Base-by-base conservation (phyloP, 2,113 vertebrate species). In the Cyphomyrus plagiostoma region DNA sequence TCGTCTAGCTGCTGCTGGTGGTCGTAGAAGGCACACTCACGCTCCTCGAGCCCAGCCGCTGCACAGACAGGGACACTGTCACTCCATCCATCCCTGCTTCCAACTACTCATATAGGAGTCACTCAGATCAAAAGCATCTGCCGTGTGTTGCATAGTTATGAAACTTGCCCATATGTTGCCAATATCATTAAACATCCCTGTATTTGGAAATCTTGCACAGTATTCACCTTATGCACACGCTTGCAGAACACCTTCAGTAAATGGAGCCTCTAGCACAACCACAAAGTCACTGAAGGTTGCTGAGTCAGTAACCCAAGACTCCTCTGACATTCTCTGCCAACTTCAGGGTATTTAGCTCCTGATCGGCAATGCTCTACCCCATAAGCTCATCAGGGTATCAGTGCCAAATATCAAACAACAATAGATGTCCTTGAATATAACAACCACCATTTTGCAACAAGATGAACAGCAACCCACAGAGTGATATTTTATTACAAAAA, bases 21-120 rank as follows among this genome's bases (percentile, higher is more conserved):
- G 93, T 99, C 98, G 87, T 97, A 98, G 95, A 97, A 99, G 0
- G 98, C 98, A 94, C 98, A 99, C 46, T 97, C 95, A 45, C 97
- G 95, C 94, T 98, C 98, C 92, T 98, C 97, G 74, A 95, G 97
- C 94, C 98, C 97, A 0, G 97, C 95, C 89, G 97, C 98, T 99
- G 92, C 35, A 45, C 92, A 90, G 84, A 52, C 92, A 90, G 90
- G 19, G 49, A 4, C 8, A 26, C 15, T 3, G 10, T 86, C 50
- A 56, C 8, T 52, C 23, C 48, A 86, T 35, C 2, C 85, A 52
- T 23, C 45, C 80, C 80, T 10, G 4, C 80, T 3, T 39, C 95
- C 95, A 11, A 35, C 70, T 1, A 1, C 39, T 5, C 15, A 39
- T 19, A 77, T 19, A 26, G 96, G 96, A 49, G 2, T 62, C 11